A percentile compares a stretch with the other conserved stretches of the same genome.
Evolutionary conservation across 2,888 invertebrate genomes (phyloP).

Genomic region (Habrosyne pyritoides): DNA sequence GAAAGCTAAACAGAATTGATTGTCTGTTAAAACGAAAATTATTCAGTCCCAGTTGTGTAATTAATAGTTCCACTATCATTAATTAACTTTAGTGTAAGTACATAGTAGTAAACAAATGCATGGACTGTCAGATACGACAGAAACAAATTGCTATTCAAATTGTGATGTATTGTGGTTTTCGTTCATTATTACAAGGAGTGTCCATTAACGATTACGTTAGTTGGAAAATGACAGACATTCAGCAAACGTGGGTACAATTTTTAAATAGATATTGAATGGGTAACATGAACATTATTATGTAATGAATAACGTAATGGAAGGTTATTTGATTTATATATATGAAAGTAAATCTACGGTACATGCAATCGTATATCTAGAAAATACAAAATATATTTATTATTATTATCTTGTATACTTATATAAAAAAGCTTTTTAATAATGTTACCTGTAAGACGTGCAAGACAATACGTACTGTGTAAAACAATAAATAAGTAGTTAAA

Average conservation of each 20-base stretch:
- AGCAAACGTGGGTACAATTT: background rate
- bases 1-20: too few species aligned
- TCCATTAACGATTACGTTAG: background rate
- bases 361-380: too few species aligned
- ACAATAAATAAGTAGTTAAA: background rate
- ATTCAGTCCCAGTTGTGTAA: background rate
- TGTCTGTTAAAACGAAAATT: background rate
- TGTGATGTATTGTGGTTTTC: constrained; percentile 4
- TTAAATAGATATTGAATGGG: background rate
- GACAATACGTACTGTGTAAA: background rate
- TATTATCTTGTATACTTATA: too few species aligned
- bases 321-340: too few species aligned
- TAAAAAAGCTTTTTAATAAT: too few species aligned
- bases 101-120: constrained; percentile 1
- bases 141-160: constrained; percentile 2
- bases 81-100: background rate
- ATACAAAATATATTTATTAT: too few species aligned
- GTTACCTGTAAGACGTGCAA: too few species aligned
- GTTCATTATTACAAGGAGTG: constrained; percentile 1
- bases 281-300: background rate
- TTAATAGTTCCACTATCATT: background rate
- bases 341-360: too few species aligned
- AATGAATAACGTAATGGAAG: background rate
- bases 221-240: background rate
- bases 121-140: background rate